Evolutionary conservation across 2,797 vertebrate genomes (phyloP), one percentile per base, ranked within the genome.

Genomic region (Australoheros facetus): DNA sequence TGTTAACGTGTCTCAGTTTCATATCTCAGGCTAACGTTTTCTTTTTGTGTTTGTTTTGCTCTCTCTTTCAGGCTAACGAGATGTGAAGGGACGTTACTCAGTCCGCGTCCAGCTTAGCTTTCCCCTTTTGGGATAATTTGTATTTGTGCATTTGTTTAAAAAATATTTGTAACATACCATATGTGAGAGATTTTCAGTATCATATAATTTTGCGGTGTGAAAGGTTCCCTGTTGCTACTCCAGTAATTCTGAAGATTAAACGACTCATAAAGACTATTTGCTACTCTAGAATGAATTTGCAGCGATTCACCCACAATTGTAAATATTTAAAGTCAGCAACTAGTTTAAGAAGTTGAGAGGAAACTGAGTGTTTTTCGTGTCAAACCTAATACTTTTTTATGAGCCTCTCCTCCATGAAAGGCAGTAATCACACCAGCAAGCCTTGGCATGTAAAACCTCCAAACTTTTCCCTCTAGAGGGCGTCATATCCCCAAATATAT

Each of bases 391-490:
- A n/a, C 51, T n/a, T 30, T 69, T 66, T 54, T 16, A 71, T 66
- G 53, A 21, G 55, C 7, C 42, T 55, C 23, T 42, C 6, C 13
- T 77, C 30, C 12, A 19, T 7, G 10, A 42, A 26, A 69, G 4
- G 4, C 53, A 73, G 32, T 28, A 1, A 16, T 53, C 70, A 39
- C 11, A 0, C 10, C 21, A 55, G 10, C 16, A 58, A 23, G 2
- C 30, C 5, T 42, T 17, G 1, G 51, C n/a, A 23, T 71, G 7
- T 55, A 56, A 58, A 66, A 13, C 0, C 4, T 21, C 11, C 26
- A 12, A 2, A 4, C 3, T n/a, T 7, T 56, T 7, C 13, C 83
- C 91, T 81, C 78, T 88, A 93, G 92, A 91, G 90, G 91, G 86
- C 32, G 82, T 66, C 81, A 56, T 16, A 75, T 51, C 39, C 81